Percentiles rank a stretch among this genome's conserved stretches.
These are phyloP conservation scores for Beris chalybata DNA, from an alignment of 2,888 invertebrate genomes.

Conservation along the genomic window DNA sequence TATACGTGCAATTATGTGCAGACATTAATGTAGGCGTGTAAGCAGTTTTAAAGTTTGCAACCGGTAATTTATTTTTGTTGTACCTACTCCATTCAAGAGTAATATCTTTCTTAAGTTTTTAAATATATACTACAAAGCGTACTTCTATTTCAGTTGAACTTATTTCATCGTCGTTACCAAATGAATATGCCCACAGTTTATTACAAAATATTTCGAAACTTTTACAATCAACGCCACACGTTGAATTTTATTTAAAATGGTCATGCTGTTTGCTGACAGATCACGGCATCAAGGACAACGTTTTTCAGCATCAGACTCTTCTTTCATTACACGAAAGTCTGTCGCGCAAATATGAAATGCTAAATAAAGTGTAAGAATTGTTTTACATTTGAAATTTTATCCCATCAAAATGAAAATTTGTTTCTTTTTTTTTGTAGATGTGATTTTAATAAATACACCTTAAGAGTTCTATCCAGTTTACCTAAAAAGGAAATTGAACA, in stretches of 20 bases:
- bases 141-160: constrained; percentile 66
- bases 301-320: constrained; percentile 66
- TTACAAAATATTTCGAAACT: constrained; percentile 71
- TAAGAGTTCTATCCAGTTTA: constrained; percentile 67
- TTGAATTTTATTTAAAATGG: constrained; percentile 90
- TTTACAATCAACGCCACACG: constrained; percentile 76
- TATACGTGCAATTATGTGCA: too few relatives aligned
- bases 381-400: constrained; percentile 18
- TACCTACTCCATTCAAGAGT: too few relatives aligned
- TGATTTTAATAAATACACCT: constrained; percentile 85
- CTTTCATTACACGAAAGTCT: constrained; percentile 78
- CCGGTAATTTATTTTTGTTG: too few relatives aligned
- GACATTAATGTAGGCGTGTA: too few relatives aligned
- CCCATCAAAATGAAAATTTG: neutral
- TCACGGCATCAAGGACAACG: constrained; percentile 64
- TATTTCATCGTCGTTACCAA: constrained; percentile 69
- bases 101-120: too few relatives aligned
- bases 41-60: too few relatives aligned
- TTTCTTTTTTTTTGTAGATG: constrained; percentile 65
- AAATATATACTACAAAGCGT: too few relatives aligned
- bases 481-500: constrained; percentile 44
- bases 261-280: constrained; percentile 67
- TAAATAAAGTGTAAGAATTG: constrained; percentile 75
- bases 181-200: constrained; percentile 74
- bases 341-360: constrained; percentile 74